Evolutionary conservation across 37 sponge, comb jelly and placozoan species (phyloP).

Genomic region (Theonella swinhoei): DNA sequence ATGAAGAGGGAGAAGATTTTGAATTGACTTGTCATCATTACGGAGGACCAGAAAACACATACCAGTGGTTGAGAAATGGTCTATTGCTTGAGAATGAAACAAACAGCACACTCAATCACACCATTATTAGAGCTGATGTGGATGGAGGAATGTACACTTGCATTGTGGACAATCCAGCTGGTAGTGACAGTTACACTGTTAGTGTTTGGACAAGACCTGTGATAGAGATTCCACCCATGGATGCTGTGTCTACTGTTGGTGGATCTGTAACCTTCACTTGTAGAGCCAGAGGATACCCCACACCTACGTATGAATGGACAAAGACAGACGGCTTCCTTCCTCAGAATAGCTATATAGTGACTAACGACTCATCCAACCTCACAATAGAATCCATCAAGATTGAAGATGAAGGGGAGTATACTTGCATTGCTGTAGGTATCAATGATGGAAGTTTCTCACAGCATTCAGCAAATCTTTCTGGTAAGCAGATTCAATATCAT

Average conservation of each 20-base stretch:
- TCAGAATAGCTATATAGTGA: not conserved
- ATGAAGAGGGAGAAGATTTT: not conserved
- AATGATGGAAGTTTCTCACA: too few relatives aligned
- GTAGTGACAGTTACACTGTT: not conserved
- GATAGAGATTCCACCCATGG: not conserved
- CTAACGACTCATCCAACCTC: not conserved
- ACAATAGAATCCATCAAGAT: not conserved
- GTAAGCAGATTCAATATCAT: too few relatives aligned
- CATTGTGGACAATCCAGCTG: not conserved
- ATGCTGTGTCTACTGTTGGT: not conserved
- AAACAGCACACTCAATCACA: not conserved
- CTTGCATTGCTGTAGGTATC: not conserved
- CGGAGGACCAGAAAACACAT: constrained; percentile 18
- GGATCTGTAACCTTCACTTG: not conserved
- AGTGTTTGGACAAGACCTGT: not conserved
- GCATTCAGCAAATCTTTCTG: too few relatives aligned
- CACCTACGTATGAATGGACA: not conserved
- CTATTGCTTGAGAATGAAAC: not conserved
- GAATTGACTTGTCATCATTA: not conserved
- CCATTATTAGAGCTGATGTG: not conserved
- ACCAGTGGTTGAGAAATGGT: constrained; percentile 3
- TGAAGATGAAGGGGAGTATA: not conserved
- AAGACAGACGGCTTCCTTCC: not conserved
- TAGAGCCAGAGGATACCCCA: not conserved
- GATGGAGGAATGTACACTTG: not conserved